A percentile compares a stretch with the other conserved stretches of the same genome.
Evolutionary conservation across 2,113 vertebrate genomes (phyloP).

Genomic region (Microcebus ravelobensis): DNA sequence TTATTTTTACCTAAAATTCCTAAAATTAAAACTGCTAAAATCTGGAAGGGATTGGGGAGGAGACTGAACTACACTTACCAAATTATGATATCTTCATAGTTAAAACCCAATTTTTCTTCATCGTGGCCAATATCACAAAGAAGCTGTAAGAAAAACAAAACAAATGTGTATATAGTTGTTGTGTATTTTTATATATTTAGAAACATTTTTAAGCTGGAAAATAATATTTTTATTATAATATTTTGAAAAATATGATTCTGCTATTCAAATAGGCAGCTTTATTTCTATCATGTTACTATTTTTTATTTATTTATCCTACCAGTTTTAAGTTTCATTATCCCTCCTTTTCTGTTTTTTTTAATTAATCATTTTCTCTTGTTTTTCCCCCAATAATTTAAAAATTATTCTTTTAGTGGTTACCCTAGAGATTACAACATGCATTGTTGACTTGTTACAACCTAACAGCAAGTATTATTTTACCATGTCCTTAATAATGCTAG

Average conservation of each 20-base stretch:
- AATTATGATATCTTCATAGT: constrained; percentile 98
- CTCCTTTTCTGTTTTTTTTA: not conserved
- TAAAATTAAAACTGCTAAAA: constrained; percentile 28
- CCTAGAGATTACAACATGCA: not conserved
- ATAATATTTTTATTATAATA: constrained; percentile 2
- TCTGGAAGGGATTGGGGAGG: not conserved
- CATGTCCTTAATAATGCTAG: not conserved
- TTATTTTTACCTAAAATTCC: constrained; percentile 18
- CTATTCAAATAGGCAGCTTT: not conserved
- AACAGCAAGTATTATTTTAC: constrained; percentile 5
- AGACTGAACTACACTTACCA: constrained; percentile 89
- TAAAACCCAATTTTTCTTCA: constrained; percentile 97
- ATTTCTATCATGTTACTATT: not conserved
- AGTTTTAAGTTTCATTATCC: constrained; percentile 23
- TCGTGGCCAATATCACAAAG: constrained; percentile 95
- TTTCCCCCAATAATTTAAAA: not conserved
- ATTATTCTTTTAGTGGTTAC: not conserved
- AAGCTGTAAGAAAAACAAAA: constrained; percentile 88
- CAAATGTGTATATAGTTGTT: not conserved
- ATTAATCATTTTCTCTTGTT: not conserved
- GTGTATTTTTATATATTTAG: not conserved
- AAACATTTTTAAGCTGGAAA: constrained; percentile 22
- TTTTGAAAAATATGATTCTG: not conserved
- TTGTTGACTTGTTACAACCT: not conserved
- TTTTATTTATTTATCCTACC: not conserved